Conservation (phyloP, 2,797 vertebrate genomes). For the Oryzias sinensis region DNA sequence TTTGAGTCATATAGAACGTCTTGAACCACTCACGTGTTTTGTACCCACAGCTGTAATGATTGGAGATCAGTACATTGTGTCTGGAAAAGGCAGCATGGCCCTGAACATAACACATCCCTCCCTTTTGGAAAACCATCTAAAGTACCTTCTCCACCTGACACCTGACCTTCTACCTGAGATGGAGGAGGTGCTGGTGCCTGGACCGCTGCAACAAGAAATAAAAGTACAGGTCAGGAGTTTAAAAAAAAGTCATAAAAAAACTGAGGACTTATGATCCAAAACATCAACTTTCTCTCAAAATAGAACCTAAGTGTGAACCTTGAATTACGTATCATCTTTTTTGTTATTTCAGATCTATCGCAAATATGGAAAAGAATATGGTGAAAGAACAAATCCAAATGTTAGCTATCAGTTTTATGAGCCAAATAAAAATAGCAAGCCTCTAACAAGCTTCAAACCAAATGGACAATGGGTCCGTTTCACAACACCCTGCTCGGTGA, state of each 20-base stretch:
- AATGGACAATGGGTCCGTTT: slow-evolving; percentile 74
- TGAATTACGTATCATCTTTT: background rate
- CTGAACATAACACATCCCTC: slow-evolving; percentile 83
- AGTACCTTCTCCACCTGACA: slow-evolving; percentile 84
- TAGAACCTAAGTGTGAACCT: background rate
- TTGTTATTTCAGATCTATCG: slow-evolving; percentile 84
- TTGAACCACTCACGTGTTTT: background rate
- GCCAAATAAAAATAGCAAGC: slow-evolving; percentile 27
- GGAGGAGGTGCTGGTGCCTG: slow-evolving; percentile 84
- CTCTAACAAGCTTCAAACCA: slow-evolving; percentile 33
- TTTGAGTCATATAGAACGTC: no score
- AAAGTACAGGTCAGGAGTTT: slow-evolving; percentile 83
- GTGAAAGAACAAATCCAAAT: slow-evolving; percentile 85
- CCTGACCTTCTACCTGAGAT: slow-evolving; percentile 81
- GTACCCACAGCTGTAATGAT: slow-evolving; percentile 79
- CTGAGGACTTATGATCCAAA: background rate
- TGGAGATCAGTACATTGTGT: slow-evolving; percentile 80
- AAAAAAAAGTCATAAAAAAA: no score
- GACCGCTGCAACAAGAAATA: slow-evolving; percentile 78
- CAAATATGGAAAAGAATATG: slow-evolving; percentile 87
- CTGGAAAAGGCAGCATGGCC: slow-evolving; percentile 80
- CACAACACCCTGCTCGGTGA: slow-evolving; percentile 82
- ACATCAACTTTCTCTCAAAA: background rate
- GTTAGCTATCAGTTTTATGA: slow-evolving; percentile 86
- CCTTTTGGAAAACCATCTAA: slow-evolving; percentile 78